phyloP scores from a whole-genome alignment of 30 jellyfish, hydroid and myxozoan species.

The Hydractinia echinata region DNA sequence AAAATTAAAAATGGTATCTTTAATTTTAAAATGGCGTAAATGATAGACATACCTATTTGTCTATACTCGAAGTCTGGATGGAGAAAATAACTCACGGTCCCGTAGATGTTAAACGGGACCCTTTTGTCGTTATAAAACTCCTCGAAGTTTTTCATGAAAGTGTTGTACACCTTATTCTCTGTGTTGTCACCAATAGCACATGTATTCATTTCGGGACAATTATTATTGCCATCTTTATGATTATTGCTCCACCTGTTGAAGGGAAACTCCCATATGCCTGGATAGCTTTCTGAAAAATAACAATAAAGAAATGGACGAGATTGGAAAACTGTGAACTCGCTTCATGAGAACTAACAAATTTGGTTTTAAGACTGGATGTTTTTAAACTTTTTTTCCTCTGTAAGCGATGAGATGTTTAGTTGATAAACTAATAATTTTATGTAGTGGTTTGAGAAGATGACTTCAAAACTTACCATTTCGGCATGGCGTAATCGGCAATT shows the following conservation, averaged over 20 bases:
- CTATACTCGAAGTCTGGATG: not conserved
- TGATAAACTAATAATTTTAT: too few relatives aligned
- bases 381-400: too few relatives aligned
- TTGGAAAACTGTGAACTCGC: too few relatives aligned
- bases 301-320: too few relatives aligned
- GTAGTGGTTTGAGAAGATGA: too few relatives aligned
- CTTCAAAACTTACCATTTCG: not conserved
- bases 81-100: not conserved
- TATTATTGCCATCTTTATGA: not conserved
- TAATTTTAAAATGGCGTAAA: too few relatives aligned
- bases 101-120: constrained; percentile 63
- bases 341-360: too few relatives aligned
- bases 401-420: too few relatives aligned
- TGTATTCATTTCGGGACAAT: constrained; percentile 10
- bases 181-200: not conserved
- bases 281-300: constrained; percentile 54
- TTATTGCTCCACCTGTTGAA: constrained; percentile 49
- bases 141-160: constrained; percentile 49
- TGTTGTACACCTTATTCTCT: constrained; percentile 27
- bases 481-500: constrained; percentile 36
- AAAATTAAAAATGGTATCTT: too few relatives aligned
- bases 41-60: not conserved
- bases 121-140: constrained; percentile 41
- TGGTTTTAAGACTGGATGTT: too few relatives aligned
- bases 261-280: constrained; percentile 90